These are phyloP conservation scores for Luperina testacea DNA, from an alignment of 2,888 invertebrate genomes.

Conservation along the genomic window DNA sequence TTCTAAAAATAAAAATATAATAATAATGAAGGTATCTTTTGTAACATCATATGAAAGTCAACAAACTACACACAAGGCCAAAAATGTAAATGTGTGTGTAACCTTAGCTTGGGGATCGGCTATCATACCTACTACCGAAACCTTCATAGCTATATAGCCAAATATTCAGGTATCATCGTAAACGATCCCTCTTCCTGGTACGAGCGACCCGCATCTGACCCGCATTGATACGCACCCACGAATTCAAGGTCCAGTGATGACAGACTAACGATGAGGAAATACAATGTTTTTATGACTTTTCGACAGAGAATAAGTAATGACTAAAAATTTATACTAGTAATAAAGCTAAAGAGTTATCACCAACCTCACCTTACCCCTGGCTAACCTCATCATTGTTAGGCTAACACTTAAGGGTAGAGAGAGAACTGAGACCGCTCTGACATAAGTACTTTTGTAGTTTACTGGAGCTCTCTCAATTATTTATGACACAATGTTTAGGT, in stretches of 20 bases:
- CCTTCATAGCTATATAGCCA: slow-evolving; percentile 12
- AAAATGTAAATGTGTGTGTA: slow-evolving; percentile 10
- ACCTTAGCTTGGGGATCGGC: background rate
- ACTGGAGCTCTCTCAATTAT: background rate
- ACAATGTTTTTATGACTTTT: slow-evolving; percentile 3
- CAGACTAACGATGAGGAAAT: slow-evolving; percentile 3
- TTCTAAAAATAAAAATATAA: background rate
- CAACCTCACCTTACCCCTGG: background rate
- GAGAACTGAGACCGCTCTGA: background rate
- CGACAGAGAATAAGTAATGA: background rate
- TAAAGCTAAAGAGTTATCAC: background rate
- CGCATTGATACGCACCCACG: slow-evolving; percentile 23
- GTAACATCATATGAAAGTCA: background rate
- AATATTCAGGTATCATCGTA: slow-evolving; percentile 49
- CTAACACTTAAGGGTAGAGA: background rate
- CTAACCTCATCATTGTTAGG: background rate
- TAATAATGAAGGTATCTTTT: background rate
- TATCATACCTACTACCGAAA: slow-evolving; percentile 8
- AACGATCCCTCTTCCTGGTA: slow-evolving; percentile 33
- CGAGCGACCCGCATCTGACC: slow-evolving; percentile 23
- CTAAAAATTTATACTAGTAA: background rate
- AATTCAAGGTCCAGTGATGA: slow-evolving; percentile 16
- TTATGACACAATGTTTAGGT: too few relatives aligned
- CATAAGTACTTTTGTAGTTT: background rate
- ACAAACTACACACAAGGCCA: background rate